Conservation (phyloP, 2,888 invertebrate genomes). For the Heliconius cydno region DNA sequence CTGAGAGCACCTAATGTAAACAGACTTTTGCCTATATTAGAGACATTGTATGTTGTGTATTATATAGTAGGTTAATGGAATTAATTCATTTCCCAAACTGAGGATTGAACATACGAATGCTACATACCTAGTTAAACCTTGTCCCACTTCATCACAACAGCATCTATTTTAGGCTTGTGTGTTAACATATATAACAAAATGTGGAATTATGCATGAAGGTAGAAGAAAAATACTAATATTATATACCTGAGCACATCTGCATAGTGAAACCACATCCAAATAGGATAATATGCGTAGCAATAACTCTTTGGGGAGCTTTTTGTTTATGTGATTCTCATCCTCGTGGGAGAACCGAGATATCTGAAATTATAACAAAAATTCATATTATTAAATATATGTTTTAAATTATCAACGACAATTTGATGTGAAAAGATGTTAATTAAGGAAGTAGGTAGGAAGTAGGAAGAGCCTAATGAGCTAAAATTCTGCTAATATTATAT, state of each 20-base stretch:
- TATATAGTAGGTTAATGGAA: background rate
- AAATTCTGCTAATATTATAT: too few relatives aligned
- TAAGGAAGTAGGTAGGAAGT: too few relatives aligned
- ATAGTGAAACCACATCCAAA: slow-evolving; percentile 97
- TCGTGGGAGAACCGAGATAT: slow-evolving; percentile 88
- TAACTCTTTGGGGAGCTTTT: slow-evolving; percentile 98
- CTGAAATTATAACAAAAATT: slow-evolving; percentile 72
- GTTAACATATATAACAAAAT: too few relatives aligned
- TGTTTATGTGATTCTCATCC: slow-evolving; percentile 95
- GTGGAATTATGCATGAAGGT: too few relatives aligned
- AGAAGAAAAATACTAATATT: background rate
- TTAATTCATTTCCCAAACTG: background rate
- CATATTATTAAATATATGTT: background rate
- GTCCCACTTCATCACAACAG: too few relatives aligned
- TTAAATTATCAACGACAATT: background rate
- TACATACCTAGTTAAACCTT: too few relatives aligned
- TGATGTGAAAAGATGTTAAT: too few relatives aligned
- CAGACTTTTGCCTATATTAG: too few relatives aligned
- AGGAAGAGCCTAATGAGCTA: too few relatives aligned
- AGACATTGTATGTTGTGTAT: too few relatives aligned
- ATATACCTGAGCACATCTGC: slow-evolving; percentile 95
- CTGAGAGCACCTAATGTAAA: too few relatives aligned
- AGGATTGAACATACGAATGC: background rate
- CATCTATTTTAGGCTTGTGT: too few relatives aligned
- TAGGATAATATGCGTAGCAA: slow-evolving; percentile 96